Base-by-base conservation (phyloP, 1,140 invertebrate genomes). In the Drosophila navojoa region DNA sequence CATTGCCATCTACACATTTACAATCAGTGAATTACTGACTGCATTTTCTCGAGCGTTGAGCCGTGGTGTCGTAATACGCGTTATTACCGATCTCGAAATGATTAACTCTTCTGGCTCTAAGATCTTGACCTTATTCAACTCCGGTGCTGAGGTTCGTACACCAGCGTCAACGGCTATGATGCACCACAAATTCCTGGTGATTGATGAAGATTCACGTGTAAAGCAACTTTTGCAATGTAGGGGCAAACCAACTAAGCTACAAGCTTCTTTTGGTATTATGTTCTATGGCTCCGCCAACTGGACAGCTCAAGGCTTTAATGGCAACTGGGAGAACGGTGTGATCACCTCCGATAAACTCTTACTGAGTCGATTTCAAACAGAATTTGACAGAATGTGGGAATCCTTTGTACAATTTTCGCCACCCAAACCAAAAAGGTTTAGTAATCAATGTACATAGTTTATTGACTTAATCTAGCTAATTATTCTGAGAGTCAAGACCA, bases 131-230 rank as follows among this genome's bases (percentile, higher is more conserved):
- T 15, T 89, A 6, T 32, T 49, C 0, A 0, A 4, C 0, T 7
- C 35, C 2, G 74, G 69, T 4, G 57, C 86, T 0, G 68, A 76
- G 5, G 62, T 91, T 9, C 81, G 81, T 10, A 67, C 53, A 0
- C 84, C 81, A 1, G 38, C 11, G 5, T 67, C 42, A 10, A 60
- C 75, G 1, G 35, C 44, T 7, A 53, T 91, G 38, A 91, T 91
- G 90, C 90, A 91, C 60, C 84, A 91, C 71, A 91, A 91, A 49
- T 91, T 79, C 57, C 60, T 80, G 22, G 57, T 91, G 9, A 47
- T 91, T 3, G 90, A 91, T 19, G 76, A 69, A 0, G 47, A 27
- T 0, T 29, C 45, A 0, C 75, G 84, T 3, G 74, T 80, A 2
- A 9, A 63, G 16, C 62, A 82, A 27, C 42, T 87, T 2, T 9